These are phyloP conservation scores for Chydorus sphaericus DNA, from an alignment of 2,888 invertebrate genomes.

Conservation along the genomic window DNA sequence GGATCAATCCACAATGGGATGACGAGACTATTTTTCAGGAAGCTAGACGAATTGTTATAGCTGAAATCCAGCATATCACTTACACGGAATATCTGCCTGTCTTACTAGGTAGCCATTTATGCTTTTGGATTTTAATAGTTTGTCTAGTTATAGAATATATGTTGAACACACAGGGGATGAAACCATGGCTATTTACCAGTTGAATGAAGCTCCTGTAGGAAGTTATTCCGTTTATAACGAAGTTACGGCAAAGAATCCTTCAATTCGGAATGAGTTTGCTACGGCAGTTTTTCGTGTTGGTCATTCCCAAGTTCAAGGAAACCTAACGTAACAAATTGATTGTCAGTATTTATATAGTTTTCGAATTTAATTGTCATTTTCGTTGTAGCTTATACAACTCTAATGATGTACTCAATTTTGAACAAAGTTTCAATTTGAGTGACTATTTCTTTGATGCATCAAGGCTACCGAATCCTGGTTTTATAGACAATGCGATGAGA, in stretches of 20 bases:
- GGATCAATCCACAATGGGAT: slow-evolving; percentile 28
- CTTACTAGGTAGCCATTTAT: slow-evolving; percentile 20
- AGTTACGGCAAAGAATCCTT: slow-evolving; percentile 23
- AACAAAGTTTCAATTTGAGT: neutral
- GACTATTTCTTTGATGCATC: neutral
- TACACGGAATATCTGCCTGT: slow-evolving; percentile 25
- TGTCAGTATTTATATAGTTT: neutral
- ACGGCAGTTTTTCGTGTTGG: slow-evolving; percentile 26
- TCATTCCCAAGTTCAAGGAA: slow-evolving; percentile 23
- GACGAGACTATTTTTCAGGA: slow-evolving; percentile 28
- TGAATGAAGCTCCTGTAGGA: slow-evolving; percentile 31
- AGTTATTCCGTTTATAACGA: slow-evolving; percentile 26
- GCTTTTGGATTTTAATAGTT: neutral
- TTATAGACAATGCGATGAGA: neutral
- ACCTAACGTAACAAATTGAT: neutral
- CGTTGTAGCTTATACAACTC: neutral
- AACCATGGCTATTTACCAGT: slow-evolving; percentile 46
- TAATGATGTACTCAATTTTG: neutral
- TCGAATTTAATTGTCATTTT: neutral
- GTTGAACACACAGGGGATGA: slow-evolving; percentile 35
- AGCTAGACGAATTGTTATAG: slow-evolving; percentile 27
- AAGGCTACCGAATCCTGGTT: neutral
- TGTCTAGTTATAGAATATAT: neutral
- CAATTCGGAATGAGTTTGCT: slow-evolving; percentile 23
- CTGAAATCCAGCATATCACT: slow-evolving; percentile 26